A percentile compares a stretch with the other conserved stretches of the same genome.
Evolutionary conservation across 2,113 vertebrate genomes (phyloP).

Genomic region (Cochlearius cochlearius): DNA sequence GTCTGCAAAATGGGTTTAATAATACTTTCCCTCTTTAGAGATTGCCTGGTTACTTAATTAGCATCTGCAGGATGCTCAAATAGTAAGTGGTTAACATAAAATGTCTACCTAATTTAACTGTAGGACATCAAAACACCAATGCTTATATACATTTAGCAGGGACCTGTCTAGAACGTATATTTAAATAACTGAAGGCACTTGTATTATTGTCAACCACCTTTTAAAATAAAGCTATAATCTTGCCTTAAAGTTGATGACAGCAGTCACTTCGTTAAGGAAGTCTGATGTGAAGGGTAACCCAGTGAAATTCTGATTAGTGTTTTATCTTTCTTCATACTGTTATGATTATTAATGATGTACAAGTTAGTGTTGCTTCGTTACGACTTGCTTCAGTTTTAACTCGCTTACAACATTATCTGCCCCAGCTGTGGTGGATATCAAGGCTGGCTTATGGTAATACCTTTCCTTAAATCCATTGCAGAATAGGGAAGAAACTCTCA

Average conservation of each 20-base stretch:
- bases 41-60: background rate
- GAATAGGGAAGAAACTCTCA: background rate
- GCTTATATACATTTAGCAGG: background rate
- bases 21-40: background rate
- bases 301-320: background rate
- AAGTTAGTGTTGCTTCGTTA: constrained; percentile 6
- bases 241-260: background rate
- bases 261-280: background rate
- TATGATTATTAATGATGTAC: background rate
- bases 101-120: background rate
- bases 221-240: background rate
- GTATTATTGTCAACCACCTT: background rate
- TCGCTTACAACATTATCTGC: background rate
- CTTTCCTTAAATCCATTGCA: constrained; percentile 21
- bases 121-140: background rate
- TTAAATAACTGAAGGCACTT: background rate
- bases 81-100: background rate
- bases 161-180: background rate
- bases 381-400: constrained; percentile 22
- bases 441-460: background rate
- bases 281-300: background rate
- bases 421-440: background rate
- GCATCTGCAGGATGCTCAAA: background rate
- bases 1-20: background rate
- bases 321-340: background rate